These are phyloP conservation scores for Pituophis catenifer DNA, from an alignment of 2,113 vertebrate species.

Conservation along the genomic window DNA sequence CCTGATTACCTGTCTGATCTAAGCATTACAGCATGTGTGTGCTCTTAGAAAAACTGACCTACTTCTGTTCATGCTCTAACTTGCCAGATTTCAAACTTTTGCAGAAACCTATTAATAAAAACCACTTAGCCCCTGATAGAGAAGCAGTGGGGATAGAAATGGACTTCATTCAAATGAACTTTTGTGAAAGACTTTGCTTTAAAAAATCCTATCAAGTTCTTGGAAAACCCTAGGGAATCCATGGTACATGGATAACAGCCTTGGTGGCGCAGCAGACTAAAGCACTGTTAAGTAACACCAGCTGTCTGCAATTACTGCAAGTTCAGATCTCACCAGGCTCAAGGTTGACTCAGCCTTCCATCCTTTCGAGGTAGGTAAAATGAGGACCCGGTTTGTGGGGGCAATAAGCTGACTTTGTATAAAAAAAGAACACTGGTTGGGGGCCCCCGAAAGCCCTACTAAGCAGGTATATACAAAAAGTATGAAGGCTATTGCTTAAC, in stretches of 20 bases:
- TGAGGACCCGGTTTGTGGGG: no score
- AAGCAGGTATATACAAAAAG: no score
- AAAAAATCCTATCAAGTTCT: background rate
- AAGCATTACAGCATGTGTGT: background rate
- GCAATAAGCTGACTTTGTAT: no score
- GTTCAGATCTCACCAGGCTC: no score
- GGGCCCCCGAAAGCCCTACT: no score
- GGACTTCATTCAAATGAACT: background rate
- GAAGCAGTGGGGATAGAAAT: background rate
- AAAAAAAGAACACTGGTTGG: no score
- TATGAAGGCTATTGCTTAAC: no score
- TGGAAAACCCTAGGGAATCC: background rate
- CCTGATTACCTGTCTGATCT: background rate
- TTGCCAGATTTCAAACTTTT: background rate
- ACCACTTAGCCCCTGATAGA: background rate
- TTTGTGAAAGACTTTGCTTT: background rate
- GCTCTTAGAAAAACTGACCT: background rate
- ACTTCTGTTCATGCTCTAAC: background rate
- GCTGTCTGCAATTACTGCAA: no score
- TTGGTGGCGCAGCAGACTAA: no score
- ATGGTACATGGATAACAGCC: background rate
- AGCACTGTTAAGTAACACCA: no score
- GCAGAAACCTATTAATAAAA: background rate
- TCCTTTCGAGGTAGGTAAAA: no score
- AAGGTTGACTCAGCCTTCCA: no score